Base-by-base conservation (phyloP, 2,797 vertebrate genomes). In the Sebastes jordani region DNA sequence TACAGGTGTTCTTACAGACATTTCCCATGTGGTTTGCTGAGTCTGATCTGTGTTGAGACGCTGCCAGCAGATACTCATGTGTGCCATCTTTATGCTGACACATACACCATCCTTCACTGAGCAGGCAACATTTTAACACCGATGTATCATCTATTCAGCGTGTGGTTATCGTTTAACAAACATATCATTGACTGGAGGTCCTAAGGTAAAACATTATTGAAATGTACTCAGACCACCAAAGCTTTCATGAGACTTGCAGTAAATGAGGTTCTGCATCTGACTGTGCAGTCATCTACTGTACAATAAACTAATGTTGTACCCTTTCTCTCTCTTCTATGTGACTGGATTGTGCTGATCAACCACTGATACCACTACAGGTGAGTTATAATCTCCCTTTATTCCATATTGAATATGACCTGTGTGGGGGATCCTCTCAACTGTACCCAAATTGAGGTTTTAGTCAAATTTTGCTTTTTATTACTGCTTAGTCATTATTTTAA, bases 291-390 rank as follows among this genome's bases (percentile, higher is more conserved):
- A 63, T 75, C 13, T 16, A 11, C 36, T 6, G 3, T 62, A 9
- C 32, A 13, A 46, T 62, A 55, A 58, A 69, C 56, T 90, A 18
- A 85, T 29, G 7, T 34, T 46, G 2, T 56, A 0, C 16, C 5
- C 6, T 64, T 80, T 65, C 46, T 71, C 64, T 81, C 67, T 78
- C 36, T 82, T 82, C 27, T 46, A 89, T 92, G 87, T 83, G n/a
- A 34, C 56, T 61, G 73, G 46, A 63, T 66, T 29, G 6, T 75
- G 68, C 71, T 32, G 11, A 27, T 66, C 34, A 64, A 59, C 71
- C 20, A 27, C 52, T 27, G 67, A 77, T 59, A 79, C 22, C 55
- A 56, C 49, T 38, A 52, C 71, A 90, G 88, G 84, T 92, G 61
- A 87, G 91, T 54, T 22, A 16, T 68, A 0, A 32, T 72, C 7